Conservation (phyloP, 2,797 vertebrate species). For the Micromesistius poutassou region DNA sequence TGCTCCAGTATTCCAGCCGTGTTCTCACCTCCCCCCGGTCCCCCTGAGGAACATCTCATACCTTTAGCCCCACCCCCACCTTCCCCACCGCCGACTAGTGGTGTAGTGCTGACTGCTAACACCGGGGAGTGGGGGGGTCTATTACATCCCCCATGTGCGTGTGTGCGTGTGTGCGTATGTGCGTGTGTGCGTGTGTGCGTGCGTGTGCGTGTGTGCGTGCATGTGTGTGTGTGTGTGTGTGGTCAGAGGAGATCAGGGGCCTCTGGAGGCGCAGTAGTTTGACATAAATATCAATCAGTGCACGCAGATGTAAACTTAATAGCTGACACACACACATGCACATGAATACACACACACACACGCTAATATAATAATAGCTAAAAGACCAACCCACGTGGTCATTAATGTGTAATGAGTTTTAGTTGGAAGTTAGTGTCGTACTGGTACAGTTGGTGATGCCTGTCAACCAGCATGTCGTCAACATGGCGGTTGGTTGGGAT, state of each 20-base stretch:
- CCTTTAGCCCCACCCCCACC: neutral
- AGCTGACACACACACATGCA: neutral
- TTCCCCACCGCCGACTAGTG: neutral
- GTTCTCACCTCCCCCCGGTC: neutral
- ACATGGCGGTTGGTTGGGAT: too few species aligned
- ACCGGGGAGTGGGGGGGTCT: neutral
- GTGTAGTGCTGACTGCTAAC: neutral
- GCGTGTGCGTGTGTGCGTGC: too few species aligned
- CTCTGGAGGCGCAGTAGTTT: neutral
- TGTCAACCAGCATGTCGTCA: too few species aligned
- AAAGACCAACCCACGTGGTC: neutral
- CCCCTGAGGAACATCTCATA: neutral
- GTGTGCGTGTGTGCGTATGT: too few species aligned
- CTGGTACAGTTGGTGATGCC: neutral
- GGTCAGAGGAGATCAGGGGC: conserved; percentile 34
- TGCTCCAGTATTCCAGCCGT: neutral
- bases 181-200: too few species aligned
- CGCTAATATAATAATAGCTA: neutral
- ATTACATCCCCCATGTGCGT: neutral
- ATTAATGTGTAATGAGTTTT: neutral
- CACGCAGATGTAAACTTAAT: conserved; percentile 11
- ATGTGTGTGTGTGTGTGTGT: conserved; percentile 13
- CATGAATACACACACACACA: neutral
- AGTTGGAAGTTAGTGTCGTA: neutral
- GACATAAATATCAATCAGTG: conserved; percentile 58